Evolutionary conservation across 2,797 vertebrate genomes (phyloP).

Genomic region (Eutrigla gurnardus): DNA sequence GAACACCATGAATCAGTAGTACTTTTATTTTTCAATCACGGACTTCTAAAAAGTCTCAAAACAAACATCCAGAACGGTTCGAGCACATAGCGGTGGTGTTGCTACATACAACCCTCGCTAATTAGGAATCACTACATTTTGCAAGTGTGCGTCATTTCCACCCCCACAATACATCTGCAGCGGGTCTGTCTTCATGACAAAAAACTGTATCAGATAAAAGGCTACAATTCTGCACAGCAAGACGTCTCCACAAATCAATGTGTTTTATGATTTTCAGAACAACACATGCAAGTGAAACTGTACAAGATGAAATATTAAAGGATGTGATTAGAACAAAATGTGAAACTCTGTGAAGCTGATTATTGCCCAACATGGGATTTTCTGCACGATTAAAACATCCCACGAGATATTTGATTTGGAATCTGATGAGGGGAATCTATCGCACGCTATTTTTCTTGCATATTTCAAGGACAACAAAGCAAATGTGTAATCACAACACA

Average conservation of each 20-base stretch:
- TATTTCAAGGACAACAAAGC: background rate
- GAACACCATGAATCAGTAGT: conserved; percentile 9
- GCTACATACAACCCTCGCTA: background rate
- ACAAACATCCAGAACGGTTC: background rate
- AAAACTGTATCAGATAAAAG: background rate
- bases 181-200: background rate
- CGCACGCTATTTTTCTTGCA: background rate
- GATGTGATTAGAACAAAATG: conserved; percentile 18
- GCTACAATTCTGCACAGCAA: background rate
- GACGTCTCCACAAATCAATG: background rate
- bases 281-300: conserved; percentile 7
- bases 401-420: conserved; percentile 19
- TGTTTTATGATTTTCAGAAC: background rate
- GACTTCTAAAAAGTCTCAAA: background rate
- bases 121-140: background rate
- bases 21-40: conserved; percentile 14
- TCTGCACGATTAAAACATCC: conserved; percentile 6
- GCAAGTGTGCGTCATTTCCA: background rate
- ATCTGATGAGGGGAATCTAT: background rate
- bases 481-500: background rate
- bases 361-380: conserved; percentile 1
- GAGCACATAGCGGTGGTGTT: background rate
- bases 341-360: conserved; percentile 15
- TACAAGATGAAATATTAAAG: background rate
- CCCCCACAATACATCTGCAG: background rate